These are phyloP conservation scores for Ardeotis arabs DNA, from an alignment of 2,113 vertebrate species.

Conservation along the genomic window DNA sequence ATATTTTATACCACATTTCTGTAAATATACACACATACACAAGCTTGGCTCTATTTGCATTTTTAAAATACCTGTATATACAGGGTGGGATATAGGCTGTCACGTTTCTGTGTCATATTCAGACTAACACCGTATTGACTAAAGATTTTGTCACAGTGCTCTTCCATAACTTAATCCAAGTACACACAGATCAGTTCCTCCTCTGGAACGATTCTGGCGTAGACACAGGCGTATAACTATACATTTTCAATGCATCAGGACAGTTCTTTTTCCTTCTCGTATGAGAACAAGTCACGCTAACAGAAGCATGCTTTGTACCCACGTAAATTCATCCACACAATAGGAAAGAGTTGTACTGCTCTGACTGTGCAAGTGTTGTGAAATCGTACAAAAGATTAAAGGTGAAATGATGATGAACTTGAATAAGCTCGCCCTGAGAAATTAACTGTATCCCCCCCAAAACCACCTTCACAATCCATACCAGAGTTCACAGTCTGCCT, in stretches of 20 bases:
- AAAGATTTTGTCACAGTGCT: neutral
- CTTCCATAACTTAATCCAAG: neutral
- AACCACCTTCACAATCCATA: neutral
- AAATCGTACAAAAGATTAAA: neutral
- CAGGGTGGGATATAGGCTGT: neutral
- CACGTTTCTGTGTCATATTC: neutral
- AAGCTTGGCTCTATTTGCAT: neutral
- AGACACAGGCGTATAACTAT: neutral
- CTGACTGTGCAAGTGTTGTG: neutral
- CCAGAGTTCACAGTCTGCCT: neutral
- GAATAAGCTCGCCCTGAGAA: neutral
- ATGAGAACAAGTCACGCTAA: neutral
- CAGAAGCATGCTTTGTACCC: slow-evolving; percentile 4
- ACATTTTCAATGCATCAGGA: neutral
- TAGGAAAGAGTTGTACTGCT: neutral
- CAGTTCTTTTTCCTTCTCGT: neutral
- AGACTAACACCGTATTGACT: neutral
- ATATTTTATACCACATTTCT: neutral
- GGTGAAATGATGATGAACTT: neutral
- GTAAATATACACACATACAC: neutral
- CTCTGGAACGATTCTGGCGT: neutral
- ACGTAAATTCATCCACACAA: neutral
- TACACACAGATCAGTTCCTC: neutral
- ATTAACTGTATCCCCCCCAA: neutral
- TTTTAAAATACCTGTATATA: neutral